phyloP scores from a whole-genome alignment of 2,888 invertebrate genomes.

The Corbicula japonica region DNA sequence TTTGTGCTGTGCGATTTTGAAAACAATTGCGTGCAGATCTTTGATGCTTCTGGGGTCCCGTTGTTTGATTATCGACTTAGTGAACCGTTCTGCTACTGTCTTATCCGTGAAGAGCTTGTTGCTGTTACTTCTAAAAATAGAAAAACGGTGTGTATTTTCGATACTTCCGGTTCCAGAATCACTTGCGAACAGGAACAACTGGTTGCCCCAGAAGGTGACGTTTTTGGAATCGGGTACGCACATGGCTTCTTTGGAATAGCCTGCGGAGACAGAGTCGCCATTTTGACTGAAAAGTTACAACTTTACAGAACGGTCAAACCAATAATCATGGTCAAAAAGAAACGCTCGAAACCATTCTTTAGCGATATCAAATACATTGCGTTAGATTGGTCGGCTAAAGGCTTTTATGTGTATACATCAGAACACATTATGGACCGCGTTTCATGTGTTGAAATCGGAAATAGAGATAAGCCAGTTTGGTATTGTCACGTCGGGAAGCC shows the following conservation, averaged over 20 bases:
- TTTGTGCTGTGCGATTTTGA: neutral
- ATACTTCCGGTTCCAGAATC: too few species aligned
- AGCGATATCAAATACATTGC: neutral
- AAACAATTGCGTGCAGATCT: neutral
- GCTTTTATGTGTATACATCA: neutral
- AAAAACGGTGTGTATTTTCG: neutral
- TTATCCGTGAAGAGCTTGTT: neutral
- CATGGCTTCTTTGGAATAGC: neutral
- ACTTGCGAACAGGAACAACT: neutral
- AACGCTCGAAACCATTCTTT: neutral
- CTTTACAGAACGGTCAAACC: neutral
- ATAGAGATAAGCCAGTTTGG: too few species aligned
- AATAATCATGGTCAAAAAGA: neutral
- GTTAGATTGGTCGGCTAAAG: neutral
- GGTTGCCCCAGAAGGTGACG: neutral
- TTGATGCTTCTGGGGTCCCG: neutral
- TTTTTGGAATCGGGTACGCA: neutral
- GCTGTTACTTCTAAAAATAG: neutral
- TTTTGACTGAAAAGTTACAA: neutral
- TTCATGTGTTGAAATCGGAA: neutral
- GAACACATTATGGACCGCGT: neutral
- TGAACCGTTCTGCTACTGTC: neutral
- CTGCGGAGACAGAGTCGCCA: neutral
- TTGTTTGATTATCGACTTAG: neutral
- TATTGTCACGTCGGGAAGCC: too few species aligned